These are phyloP conservation scores for Eupelmus urozonus DNA, from an alignment of 2,888 invertebrate genomes.

Conservation along the genomic window DNA sequence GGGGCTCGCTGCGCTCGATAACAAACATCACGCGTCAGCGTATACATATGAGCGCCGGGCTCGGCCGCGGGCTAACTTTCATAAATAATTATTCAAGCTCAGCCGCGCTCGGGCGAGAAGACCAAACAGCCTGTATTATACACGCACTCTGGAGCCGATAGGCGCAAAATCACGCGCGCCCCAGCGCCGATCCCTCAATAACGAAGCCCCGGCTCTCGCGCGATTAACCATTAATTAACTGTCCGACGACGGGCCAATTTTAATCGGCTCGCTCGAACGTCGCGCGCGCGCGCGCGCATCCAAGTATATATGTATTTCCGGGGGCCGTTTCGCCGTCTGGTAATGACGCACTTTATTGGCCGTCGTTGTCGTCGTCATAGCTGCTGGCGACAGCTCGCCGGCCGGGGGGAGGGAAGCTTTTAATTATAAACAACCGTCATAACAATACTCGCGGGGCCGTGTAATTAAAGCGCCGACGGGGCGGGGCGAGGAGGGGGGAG, in stretches of 20 bases:
- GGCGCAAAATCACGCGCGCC: conserved; percentile 12
- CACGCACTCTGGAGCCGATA: not conserved
- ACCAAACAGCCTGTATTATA: not conserved
- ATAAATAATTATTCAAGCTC: conserved; percentile 32
- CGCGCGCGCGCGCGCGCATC: conserved; percentile 34
- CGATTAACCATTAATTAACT: conserved; percentile 61
- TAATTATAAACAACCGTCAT: conserved; percentile 75
- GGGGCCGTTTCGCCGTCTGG: conserved; percentile 67
- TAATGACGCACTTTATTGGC: conserved; percentile 74
- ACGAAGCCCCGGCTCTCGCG: conserved; percentile 13
- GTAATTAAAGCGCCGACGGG: conserved; percentile 69
- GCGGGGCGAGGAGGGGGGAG: too few species aligned
- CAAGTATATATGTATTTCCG: conserved; percentile 48
- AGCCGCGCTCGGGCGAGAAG: not conserved
- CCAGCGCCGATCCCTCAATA: conserved; percentile 38
- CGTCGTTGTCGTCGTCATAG: conserved; percentile 75
- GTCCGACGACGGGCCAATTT: conserved; percentile 58
- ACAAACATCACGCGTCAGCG: not conserved
- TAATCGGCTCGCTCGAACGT: conserved; percentile 60
- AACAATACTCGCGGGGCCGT: conserved; percentile 69
- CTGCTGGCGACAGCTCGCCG: conserved; percentile 72
- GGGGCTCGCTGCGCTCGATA: conserved; percentile 2
- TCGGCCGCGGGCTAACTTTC: not conserved
- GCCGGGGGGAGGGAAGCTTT: conserved; percentile 62
- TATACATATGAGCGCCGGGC: not conserved